Evolutionary conservation across 2,888 invertebrate genomes (phyloP).

Genomic region (Ecdyonurus torrentis): DNA sequence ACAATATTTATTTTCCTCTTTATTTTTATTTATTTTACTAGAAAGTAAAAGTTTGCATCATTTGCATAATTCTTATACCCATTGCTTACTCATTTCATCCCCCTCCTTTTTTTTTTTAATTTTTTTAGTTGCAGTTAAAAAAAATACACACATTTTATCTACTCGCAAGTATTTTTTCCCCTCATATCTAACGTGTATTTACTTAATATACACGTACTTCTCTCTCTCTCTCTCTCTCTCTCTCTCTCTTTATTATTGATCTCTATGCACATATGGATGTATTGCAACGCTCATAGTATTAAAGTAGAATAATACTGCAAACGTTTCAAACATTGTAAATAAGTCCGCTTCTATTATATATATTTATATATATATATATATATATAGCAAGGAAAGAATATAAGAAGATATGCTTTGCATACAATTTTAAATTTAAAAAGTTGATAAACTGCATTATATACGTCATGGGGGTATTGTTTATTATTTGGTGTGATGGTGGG

Average conservation of each 20-base stretch:
- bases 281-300: too few species aligned
- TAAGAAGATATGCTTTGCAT: background rate
- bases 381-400: background rate
- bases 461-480: background rate
- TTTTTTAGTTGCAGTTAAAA: background rate
- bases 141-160: background rate
- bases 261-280: background rate
- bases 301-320: too few species aligned
- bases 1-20: too few species aligned
- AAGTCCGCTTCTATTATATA: too few species aligned
- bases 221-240: background rate
- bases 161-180: background rate
- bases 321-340: background rate
- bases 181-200: background rate
- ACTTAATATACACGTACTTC: background rate
- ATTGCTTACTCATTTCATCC: background rate
- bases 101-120: background rate
- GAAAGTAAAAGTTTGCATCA: background rate
- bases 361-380: too few species aligned
- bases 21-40: too few species aligned
- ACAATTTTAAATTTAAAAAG: background rate
- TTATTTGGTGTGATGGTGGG: background rate
- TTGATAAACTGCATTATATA: too few species aligned
- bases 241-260: background rate
- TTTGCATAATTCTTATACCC: background rate